A percentile compares a stretch with the other conserved stretches of the same genome.
Conservation (phyloP, 2,888 invertebrate genomes). For the Melanostoma scalare region DNA sequence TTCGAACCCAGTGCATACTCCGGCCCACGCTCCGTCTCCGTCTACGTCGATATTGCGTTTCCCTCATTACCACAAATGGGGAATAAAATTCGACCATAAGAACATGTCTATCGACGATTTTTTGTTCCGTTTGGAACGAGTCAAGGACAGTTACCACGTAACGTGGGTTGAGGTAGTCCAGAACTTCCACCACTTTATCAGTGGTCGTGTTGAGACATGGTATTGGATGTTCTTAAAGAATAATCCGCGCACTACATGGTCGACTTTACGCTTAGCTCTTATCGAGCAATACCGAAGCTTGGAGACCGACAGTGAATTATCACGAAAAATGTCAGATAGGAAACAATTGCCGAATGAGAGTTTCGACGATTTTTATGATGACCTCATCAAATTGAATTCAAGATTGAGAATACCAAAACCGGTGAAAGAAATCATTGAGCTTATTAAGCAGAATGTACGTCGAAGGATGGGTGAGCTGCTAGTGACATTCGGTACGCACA, state of each 20-base stretch:
- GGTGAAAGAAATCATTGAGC: background rate
- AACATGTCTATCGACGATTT: conserved; percentile 7
- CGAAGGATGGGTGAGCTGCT: background rate
- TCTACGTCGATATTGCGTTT: no score
- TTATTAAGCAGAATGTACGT: background rate
- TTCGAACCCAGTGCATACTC: no score
- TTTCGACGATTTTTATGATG: background rate
- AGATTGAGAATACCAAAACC: background rate
- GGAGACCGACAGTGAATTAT: background rate
- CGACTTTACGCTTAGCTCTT: background rate
- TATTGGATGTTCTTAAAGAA: background rate
- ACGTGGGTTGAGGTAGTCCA: background rate
- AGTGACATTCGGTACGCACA: no score
- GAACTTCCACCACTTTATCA: conserved; percentile 1
- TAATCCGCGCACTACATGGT: no score
- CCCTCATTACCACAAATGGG: no score
- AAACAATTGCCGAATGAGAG: background rate
- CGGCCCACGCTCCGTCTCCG: no score
- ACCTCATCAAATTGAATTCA: no score
- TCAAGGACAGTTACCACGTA: conserved; percentile 1
- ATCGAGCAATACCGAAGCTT: conserved; percentile 2
- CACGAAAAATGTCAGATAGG: background rate
- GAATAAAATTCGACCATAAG: conserved; percentile 3
- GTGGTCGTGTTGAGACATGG: background rate
- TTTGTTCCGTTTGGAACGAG: conserved; percentile 1